Conservation (phyloP, 2,888 invertebrate species). For the Eristalinus aeneus region DNA sequence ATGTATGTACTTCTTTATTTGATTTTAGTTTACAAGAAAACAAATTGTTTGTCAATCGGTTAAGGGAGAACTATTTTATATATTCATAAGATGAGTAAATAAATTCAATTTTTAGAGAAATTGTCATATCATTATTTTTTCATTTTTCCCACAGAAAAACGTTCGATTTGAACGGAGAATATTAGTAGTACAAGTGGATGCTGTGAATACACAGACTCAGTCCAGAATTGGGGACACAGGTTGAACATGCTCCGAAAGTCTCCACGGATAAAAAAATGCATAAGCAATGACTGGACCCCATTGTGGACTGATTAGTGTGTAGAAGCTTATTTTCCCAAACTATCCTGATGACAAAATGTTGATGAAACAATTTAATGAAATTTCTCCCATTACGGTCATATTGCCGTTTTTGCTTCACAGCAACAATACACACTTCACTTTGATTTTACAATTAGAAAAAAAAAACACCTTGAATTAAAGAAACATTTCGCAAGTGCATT, state of each 20-base stretch:
- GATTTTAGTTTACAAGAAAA: not conserved
- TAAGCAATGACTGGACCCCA: not conserved
- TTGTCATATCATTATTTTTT: not conserved
- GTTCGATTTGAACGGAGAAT: not conserved
- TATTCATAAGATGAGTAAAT: not conserved
- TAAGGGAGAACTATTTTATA: not conserved
- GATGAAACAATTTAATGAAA: not conserved
- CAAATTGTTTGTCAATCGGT: not conserved
- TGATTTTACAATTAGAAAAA: not conserved
- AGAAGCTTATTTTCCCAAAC: not conserved
- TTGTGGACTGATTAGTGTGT: not conserved
- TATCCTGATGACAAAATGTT: too few species aligned
- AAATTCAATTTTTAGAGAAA: slow-evolving; percentile 1
- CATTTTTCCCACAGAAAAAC: not conserved
- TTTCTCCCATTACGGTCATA: not conserved
- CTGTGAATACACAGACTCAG: not conserved
- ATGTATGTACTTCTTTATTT: not conserved
- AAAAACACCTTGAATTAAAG: slow-evolving; percentile 1
- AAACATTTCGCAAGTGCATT: slow-evolving; percentile 52
- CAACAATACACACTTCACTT: slow-evolving; percentile 2
- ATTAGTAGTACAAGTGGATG: slow-evolving; percentile 2
- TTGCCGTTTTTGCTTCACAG: not conserved
- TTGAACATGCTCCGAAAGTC: not conserved
- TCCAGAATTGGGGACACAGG: not conserved
- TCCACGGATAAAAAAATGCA: slow-evolving; percentile 13